These are phyloP conservation scores for Cheilosia urbana DNA, from an alignment of 2,888 invertebrate genomes.

Conservation along the genomic window DNA sequence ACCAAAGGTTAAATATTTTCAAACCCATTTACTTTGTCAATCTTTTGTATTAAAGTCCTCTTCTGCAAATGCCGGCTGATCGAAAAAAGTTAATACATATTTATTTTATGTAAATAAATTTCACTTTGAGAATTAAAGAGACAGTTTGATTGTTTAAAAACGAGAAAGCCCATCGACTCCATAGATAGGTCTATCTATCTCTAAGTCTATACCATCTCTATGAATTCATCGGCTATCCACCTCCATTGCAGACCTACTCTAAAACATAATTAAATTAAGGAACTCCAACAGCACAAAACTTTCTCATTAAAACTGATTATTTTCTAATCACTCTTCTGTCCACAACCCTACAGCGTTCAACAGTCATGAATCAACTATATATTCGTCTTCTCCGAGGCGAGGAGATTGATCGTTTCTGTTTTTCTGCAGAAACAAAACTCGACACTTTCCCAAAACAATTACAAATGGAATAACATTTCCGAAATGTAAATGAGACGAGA, in stretches of 20 bases:
- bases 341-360: not conserved
- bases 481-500: constrained; percentile 62
- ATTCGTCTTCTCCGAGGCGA: constrained; percentile 6
- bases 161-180: too few relatives aligned
- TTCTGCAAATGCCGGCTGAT: too few relatives aligned
- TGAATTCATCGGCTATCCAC: not conserved
- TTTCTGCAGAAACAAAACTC: constrained; percentile 47
- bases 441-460: constrained; percentile 44
- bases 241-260: too few relatives aligned
- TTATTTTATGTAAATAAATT: too few relatives aligned
- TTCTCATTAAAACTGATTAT: constrained; percentile 73
- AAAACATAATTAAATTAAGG: constrained; percentile 59
- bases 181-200: too few relatives aligned
- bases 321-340: constrained; percentile 65
- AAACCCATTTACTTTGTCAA: too few relatives aligned
- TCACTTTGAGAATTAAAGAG: too few relatives aligned
- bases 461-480: constrained; percentile 21
- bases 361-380: constrained; percentile 39
- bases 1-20: too few relatives aligned
- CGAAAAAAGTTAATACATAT: too few relatives aligned
- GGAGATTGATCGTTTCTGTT: constrained; percentile 58
- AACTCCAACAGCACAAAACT: constrained; percentile 51
- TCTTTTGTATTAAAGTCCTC: too few relatives aligned
- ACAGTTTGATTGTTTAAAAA: too few relatives aligned
- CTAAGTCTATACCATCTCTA: not conserved